Evolutionary conservation across 2,888 invertebrate species (phyloP).

Genomic region (Drosophila merina): DNA sequence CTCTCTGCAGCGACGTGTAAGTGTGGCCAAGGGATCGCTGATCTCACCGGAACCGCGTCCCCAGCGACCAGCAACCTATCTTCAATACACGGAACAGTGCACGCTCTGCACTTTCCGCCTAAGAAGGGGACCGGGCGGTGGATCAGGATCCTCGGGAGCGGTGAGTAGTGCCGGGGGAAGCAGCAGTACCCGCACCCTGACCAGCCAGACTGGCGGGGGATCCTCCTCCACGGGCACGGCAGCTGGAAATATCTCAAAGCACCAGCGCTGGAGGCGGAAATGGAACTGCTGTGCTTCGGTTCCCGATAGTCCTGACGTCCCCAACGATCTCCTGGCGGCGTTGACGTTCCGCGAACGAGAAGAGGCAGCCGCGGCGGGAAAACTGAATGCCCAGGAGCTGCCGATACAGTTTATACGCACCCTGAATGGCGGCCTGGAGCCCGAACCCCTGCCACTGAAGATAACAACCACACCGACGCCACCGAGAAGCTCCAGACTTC

Average conservation of each 20-base stretch:
- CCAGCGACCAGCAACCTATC: constrained; percentile 64
- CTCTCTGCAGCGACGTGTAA: constrained; percentile 75
- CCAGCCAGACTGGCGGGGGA: constrained; percentile 45
- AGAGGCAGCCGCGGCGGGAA: constrained; percentile 53
- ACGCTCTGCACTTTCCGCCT: constrained; percentile 84
- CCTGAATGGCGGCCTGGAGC: constrained; percentile 50
- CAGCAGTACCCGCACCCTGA: constrained; percentile 54
- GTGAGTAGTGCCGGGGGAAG: constrained; percentile 45
- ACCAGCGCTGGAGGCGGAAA: constrained; percentile 85
- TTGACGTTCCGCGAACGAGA: constrained; percentile 78
- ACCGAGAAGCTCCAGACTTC: constrained; percentile 72
- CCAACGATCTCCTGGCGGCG: constrained; percentile 84
- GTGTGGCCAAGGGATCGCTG: constrained; percentile 74
- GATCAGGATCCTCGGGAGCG: constrained; percentile 52
- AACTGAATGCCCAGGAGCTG: constrained; percentile 74
- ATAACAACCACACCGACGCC: constrained; percentile 33
- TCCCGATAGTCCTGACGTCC: constrained; percentile 86
- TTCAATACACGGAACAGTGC: constrained; percentile 83
- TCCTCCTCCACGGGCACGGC: constrained; percentile 54
- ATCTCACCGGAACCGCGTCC: constrained; percentile 66
- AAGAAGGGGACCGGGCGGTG: constrained; percentile 80
- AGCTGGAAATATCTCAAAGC: constrained; percentile 81
- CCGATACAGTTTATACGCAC: constrained; percentile 60
- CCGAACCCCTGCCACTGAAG: constrained; percentile 44
- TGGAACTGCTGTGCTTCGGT: constrained; percentile 87